Conservation (phyloP, 2,888 invertebrate genomes). For the Scaeva pyrastri region DNA sequence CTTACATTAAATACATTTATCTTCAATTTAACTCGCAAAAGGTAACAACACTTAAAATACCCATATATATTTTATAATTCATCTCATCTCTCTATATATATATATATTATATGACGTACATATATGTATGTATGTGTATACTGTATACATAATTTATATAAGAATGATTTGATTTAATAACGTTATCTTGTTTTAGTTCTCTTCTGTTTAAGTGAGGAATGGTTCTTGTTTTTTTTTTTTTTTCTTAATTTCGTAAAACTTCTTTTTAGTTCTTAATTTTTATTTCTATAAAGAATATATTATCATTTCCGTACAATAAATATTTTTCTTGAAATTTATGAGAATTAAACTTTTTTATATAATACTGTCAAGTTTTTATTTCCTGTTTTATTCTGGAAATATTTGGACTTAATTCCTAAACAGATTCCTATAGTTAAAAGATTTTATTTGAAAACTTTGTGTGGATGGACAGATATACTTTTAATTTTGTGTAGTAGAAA, state of each 20-base stretch:
- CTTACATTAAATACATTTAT: constrained; percentile 36
- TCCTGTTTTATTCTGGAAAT: neutral
- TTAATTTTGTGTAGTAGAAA: neutral
- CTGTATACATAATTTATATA: constrained; percentile 11
- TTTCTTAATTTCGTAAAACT: neutral
- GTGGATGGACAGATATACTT: constrained; percentile 1
- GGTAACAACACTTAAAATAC: constrained; percentile 53
- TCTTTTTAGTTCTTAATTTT: neutral
- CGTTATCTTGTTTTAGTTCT: neutral
- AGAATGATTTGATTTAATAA: constrained; percentile 10
- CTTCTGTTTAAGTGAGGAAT: neutral
- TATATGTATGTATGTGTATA: constrained; percentile 8
- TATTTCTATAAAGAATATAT: neutral
- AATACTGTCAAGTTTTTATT: neutral
- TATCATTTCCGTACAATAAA: neutral
- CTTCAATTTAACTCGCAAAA: constrained; percentile 42
- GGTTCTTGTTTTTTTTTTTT: neutral
- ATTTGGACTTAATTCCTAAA: neutral
- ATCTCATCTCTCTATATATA: constrained; percentile 1
- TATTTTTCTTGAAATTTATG: neutral
- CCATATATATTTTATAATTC: neutral
- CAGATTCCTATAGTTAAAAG: neutral
- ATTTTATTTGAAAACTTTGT: neutral
- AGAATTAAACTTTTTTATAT: neutral
- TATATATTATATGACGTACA: constrained; percentile 4